phyloP scores from a whole-genome alignment of 2,797 vertebrate species.

The Poliocrania exsul region DNA sequence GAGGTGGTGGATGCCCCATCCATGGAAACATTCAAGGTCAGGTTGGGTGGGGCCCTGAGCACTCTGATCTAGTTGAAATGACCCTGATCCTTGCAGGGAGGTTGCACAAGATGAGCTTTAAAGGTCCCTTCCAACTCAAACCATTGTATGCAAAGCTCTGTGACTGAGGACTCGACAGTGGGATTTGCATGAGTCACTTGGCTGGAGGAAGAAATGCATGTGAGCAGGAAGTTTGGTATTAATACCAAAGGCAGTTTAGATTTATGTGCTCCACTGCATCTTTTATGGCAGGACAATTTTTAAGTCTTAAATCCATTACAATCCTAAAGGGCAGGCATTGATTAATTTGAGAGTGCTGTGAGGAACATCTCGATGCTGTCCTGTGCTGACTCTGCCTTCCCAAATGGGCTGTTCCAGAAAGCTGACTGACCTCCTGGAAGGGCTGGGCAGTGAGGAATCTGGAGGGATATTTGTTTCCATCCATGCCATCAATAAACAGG shows the following conservation, averaged over 20 bases:
- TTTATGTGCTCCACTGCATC: not conserved
- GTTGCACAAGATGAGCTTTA: accelerated
- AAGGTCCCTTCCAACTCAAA: not conserved
- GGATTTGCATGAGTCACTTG: not conserved
- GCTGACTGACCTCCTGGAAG: not conserved
- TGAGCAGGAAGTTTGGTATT: not conserved
- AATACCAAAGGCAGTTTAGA: not conserved
- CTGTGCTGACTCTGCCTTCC: not conserved
- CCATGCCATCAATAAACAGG: not conserved
- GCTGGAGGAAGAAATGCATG: not conserved
- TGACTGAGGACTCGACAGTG: not conserved
- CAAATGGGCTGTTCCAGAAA: accelerated
- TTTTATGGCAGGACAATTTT: not conserved
- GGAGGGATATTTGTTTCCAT: not conserved
- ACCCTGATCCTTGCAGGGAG: not conserved
- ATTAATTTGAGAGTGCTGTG: not conserved
- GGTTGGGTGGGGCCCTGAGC: not conserved
- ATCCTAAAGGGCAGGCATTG: not conserved
- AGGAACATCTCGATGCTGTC: accelerated
- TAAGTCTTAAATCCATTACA: not conserved
- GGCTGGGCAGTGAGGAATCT: not conserved
- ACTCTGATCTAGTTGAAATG: not conserved
- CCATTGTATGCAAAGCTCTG: not conserved
- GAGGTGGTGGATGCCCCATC: not conserved
- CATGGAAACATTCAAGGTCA: not conserved